Evolutionary conservation across 2,888 invertebrate genomes (phyloP), one percentile per base, ranked within the genome.

Genomic region (Adelognathus sp.): DNA sequence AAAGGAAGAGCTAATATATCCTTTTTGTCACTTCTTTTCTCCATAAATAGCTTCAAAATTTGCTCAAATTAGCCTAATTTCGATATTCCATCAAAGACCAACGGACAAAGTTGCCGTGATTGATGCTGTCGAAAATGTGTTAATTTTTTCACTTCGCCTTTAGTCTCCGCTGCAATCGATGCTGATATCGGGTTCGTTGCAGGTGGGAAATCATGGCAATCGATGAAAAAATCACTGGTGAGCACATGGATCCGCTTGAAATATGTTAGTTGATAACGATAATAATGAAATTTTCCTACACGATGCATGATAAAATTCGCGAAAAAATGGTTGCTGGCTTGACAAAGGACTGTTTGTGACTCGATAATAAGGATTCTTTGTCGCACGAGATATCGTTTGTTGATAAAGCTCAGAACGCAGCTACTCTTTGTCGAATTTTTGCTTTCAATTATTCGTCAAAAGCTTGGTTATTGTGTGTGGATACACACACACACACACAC

Each of bases 1-100:
- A 60, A 71, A 67, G 66, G 56, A 61, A 21, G 21, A 36, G 52
- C 70, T 70, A 16, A 31, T 54, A 70, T 16, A 52, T 21, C 16
- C 16, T 11, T 31, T 46, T 44, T 56, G 33, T 9, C 31, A 56
- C 56, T 36, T 46, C 7, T 46, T 39, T 50, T 41, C 3, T 18
- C 18, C 16, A 11, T 27, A 7, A 60, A 56, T 44, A 54, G 11
- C 16, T n/a, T 24, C 7, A n/a, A 39, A 33, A 6, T 60, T 33
- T 9, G 18, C 4, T 29, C 18, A 46, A 50, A 50, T 50, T 50
- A 50, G 46, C 46, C 21, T 24, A 21, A 50, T 50, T 11, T 50
- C 46, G 46, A 50, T 50, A 21, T 50, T 50, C 24, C 24, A 50
- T 50, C 11, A 24, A 24, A 50, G 24, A 5, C 1, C 11, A 18